A percentile compares a stretch with the other conserved stretches of the same genome.
Evolutionary conservation across 2,797 vertebrate genomes (phyloP).

Genomic region (Danionella dracula): DNA sequence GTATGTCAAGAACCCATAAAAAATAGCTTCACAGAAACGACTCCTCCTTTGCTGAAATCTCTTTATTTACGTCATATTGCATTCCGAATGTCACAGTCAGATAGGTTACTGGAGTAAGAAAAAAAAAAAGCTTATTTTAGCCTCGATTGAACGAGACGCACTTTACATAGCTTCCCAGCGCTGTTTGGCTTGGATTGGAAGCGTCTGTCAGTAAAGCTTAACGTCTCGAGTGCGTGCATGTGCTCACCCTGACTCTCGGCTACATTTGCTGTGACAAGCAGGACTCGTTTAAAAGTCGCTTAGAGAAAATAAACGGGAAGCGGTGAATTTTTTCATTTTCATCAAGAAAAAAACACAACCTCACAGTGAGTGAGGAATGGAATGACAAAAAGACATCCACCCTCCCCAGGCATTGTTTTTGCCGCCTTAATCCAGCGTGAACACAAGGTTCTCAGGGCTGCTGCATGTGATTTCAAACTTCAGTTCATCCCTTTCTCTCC

Average conservation of each 20-base stretch:
- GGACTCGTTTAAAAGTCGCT: constrained; percentile 10
- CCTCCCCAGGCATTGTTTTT: background rate
- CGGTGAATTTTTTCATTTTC: too few relatives aligned
- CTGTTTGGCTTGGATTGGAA: constrained; percentile 12
- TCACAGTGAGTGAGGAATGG: background rate
- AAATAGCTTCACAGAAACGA: constrained; percentile 7
- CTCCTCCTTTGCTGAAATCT: constrained; percentile 7
- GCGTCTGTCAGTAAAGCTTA: constrained; percentile 22
- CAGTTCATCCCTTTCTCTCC: constrained; percentile 2
- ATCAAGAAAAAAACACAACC: too few relatives aligned
- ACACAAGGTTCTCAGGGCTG: constrained; percentile 6
- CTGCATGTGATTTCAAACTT: constrained; percentile 14
- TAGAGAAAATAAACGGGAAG: too few relatives aligned
- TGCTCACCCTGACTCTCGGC: constrained; percentile 7
- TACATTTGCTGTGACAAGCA: constrained; percentile 24
- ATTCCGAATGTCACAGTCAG: constrained; percentile 19
- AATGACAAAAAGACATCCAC: background rate
- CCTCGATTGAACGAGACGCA: background rate
- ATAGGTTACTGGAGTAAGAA: background rate
- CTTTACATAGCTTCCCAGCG: constrained; percentile 1
- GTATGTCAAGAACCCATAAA: background rate
- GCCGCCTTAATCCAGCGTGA: background rate
- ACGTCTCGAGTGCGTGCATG: constrained; percentile 1
- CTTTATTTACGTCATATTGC: constrained; percentile 19
- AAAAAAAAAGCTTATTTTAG: constrained; percentile 7